Percentiles rank a stretch among this genome's conserved stretches.
Conservation (phyloP, 2,888 invertebrate genomes). For the Archips crataeganus region DNA sequence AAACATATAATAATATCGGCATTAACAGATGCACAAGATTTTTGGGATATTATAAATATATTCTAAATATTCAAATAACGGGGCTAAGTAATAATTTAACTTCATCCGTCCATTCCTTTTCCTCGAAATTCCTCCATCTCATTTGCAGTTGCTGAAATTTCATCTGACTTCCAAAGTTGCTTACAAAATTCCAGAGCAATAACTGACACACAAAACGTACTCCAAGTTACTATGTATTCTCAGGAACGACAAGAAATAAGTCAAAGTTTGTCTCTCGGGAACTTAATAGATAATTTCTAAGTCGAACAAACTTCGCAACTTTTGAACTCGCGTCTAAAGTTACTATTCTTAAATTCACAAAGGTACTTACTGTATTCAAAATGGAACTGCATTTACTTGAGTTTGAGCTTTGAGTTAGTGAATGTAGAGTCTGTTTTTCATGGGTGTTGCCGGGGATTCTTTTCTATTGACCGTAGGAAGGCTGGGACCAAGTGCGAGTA, state of each 20-base stretch:
- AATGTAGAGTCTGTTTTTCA: slow-evolving; percentile 43
- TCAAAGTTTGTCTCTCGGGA: slow-evolving; percentile 55
- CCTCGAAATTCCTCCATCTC: slow-evolving; percentile 1
- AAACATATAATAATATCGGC: no score
- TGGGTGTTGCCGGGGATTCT: slow-evolving; percentile 2
- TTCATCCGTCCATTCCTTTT: background rate
- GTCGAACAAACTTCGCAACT: slow-evolving; percentile 63
- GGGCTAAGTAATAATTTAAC: background rate
- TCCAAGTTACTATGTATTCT: slow-evolving; percentile 41
- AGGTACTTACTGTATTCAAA: slow-evolving; percentile 58
- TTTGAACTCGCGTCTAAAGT: slow-evolving; percentile 59
- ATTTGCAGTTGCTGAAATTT: slow-evolving; percentile 4
- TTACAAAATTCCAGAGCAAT: slow-evolving; percentile 1
- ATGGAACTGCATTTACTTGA: slow-evolving; percentile 30
- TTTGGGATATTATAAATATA: no score
- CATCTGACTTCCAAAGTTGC: slow-evolving; percentile 5
- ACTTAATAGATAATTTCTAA: slow-evolving; percentile 65
- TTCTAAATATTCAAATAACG: slow-evolving; percentile 1
- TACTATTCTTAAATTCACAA: slow-evolving; percentile 66
- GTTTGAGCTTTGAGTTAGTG: slow-evolving; percentile 29
- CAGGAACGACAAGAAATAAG: slow-evolving; percentile 54
- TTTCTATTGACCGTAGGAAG: slow-evolving; percentile 49
- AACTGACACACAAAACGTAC: slow-evolving; percentile 7
- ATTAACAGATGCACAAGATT: no score
- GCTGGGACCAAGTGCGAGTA: slow-evolving; percentile 51